Evolutionary conservation across 2,797 vertebrate genomes (phyloP), one percentile per base, ranked within the genome.

Genomic region (Petrocephalus sullivani): DNA sequence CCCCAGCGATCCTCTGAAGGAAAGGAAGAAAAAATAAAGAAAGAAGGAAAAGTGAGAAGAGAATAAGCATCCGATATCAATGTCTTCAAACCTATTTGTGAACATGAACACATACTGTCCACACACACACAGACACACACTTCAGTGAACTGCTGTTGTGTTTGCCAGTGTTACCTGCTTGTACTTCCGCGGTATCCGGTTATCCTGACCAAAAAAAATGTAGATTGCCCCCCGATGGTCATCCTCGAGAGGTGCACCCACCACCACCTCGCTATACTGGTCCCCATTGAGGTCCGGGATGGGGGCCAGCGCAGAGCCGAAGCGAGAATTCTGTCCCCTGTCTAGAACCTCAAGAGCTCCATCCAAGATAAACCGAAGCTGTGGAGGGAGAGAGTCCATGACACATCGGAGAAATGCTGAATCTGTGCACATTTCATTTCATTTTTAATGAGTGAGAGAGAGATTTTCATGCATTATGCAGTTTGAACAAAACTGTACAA

Each of bases 201-300:
- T 96, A 8, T 88, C 90, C 84, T 96, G 95, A 90, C 97, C 96
- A 0, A 97, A 97, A 94, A 97, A 99, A 91, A 99, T 67, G 83
- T 99, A 99, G 87, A 99, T 94, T 0, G 96, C 98, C 87, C 98
- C 98, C 75, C 94, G 94, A 91, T 99, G 97, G 84, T 96, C 95
- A 0, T 99, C 98, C 89, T 99, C 98, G 89, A 99, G 88, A 0
- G 98, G 98, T 0, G 98, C 98, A 2, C 98, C 98, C 0, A 99
- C 96, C 37, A 97, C 98, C 61, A 99, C 91, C 89, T 99, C 98
- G 0, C 97, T 98, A 94, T 96, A 98, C 81, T 96, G 95, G 10
- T 99, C 98, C 0, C 98, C 97, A 14, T 99, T 99, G 89, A 99
- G 96, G 90, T 99, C 98, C 0, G 95, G 96, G 0, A 99, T 96